Conservation (phyloP, 2,797 vertebrate genomes). For the Loris lydekkerianus region DNA sequence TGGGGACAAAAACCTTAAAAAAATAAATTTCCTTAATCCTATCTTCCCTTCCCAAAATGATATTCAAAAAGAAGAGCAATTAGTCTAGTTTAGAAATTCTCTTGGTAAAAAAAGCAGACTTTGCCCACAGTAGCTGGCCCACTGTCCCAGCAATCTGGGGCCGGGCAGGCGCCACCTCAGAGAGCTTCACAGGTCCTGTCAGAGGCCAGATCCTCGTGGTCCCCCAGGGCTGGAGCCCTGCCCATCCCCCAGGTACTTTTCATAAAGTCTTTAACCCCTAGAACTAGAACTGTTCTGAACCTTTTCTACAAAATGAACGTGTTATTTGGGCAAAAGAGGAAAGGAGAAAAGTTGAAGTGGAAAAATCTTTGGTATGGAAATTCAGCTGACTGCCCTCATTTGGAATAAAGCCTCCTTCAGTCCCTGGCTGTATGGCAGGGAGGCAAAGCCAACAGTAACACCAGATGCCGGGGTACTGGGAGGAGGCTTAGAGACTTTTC, state of each 20-base stretch:
- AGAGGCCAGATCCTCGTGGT: background rate
- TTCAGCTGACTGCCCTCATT: conserved; percentile 64
- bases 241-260: background rate
- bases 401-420: conserved; percentile 83
- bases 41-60: conserved; percentile 76
- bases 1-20: background rate
- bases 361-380: conserved; percentile 70
- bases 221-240: background rate
- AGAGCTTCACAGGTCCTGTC: conserved; percentile 57
- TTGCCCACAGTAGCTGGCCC: background rate
- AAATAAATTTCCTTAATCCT: conserved; percentile 80
- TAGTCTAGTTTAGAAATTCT: conserved; percentile 67
- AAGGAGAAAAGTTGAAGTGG: conserved; percentile 65
- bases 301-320: background rate
- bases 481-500: conserved; percentile 65
- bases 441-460: conserved; percentile 82
- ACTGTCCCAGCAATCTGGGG: background rate
- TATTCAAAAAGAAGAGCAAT: conserved; percentile 79
- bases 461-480: background rate
- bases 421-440: background rate
- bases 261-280: conserved; percentile 44
- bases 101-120: background rate
- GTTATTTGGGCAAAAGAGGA: conserved; percentile 66
- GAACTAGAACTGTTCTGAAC: background rate
- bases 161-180: background rate